Evolutionary conservation across 2,888 invertebrate genomes (phyloP), one percentile per base, ranked within the genome.

Genomic region (Drosophila testacea): DNA sequence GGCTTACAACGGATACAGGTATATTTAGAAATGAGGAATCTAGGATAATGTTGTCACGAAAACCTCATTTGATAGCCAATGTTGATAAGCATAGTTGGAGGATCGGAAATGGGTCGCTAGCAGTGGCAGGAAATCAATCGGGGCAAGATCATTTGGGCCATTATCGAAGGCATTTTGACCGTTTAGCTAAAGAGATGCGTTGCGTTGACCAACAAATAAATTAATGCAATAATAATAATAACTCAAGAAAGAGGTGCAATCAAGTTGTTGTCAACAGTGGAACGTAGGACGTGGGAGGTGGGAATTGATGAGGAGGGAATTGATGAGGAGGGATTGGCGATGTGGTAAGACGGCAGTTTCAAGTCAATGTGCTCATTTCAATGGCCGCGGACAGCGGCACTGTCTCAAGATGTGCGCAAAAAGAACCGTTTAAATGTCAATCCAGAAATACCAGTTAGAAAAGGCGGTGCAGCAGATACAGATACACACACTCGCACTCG

Each of bases 361-460:
- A 77, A 86, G 83, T 86, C 83, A 83, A 81, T 83, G 83, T 83
- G 83, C 83, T 83, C 87, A 83, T 86, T 83, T 87, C 76, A 80
- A 81, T 83, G 80, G 55, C 52, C 60, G 67, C 74, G 72, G 66
- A 69, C 77, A 71, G 68, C 82, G 77, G 77, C 80, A 85, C 74
- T 80, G 81, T 86, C 78, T 78, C 76, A 76, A 82, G 82, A 86
- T 81, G 86, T 81, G 83, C 83, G 87, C 82, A 86, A 81, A 78
- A 88, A 88, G 83, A 87, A 90, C 90, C 87, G 88, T 90, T 89
- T 90, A 87, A 89, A 89, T 89, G 87, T 83, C 89, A 89, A 89
- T 90, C 88, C 85, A 82, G 88, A 89, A 90, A 90, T 90, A 87
- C 90, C 90, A 89, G 88, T 90, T 89, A 88, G 83, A 83, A 80